Conservation (phyloP, 2,113 vertebrate species). For the Rattus norvegicus region GRCr8 NC_086022.1:141463501-141464000, state of each 20-base stretch:
- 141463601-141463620: background rate
- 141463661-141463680: background rate
- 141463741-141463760: background rate
- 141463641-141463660: background rate
- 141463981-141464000: background rate
- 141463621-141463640: background rate
- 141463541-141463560: background rate
- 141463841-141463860: background rate
- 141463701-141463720: background rate
- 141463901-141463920: background rate
- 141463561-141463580: background rate
- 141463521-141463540: background rate
- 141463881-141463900: background rate
- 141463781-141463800: background rate
- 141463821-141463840: background rate
- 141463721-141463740: background rate
- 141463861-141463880: background rate
- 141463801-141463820: background rate
- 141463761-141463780: background rate
- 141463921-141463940: background rate
- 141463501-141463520: background rate
- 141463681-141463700: background rate
- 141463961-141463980: background rate
- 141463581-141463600: background rate
- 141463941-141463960: background rate